A percentile compares a stretch with the other conserved stretches of the same genome.
Conservation (phyloP, 2,113 vertebrate species). For the Colaptes auratus region DNA sequence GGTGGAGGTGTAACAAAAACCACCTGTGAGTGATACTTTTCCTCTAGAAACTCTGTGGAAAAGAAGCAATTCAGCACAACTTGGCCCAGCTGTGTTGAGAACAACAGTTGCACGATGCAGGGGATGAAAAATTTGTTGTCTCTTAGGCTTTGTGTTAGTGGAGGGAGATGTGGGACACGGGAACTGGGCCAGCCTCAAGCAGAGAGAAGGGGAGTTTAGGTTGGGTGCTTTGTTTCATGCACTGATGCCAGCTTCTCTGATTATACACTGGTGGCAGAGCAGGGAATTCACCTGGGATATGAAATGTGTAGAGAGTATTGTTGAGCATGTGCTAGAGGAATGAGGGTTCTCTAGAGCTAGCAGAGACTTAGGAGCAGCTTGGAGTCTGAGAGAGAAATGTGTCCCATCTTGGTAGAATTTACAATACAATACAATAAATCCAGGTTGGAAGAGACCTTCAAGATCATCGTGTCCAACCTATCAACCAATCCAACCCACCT, state of each 20-base stretch:
- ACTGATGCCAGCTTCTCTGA: not conserved
- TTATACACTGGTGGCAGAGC: not conserved
- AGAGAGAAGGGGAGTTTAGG: not conserved
- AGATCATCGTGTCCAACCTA: no score
- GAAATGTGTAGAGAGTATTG: not conserved
- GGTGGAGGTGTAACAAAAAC: not conserved
- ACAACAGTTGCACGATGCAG: not conserved
- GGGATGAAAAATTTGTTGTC: not conserved
- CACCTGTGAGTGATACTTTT: not conserved
- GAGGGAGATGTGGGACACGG: not conserved
- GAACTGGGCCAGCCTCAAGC: not conserved
- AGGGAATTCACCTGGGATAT: not conserved
- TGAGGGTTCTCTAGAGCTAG: not conserved
- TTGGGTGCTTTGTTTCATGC: not conserved
- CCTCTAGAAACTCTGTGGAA: fast-evolving
- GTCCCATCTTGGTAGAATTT: not conserved
- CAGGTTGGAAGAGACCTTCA: no score
- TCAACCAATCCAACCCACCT: no score
- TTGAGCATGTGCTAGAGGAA: not conserved
- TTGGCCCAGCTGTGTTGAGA: not conserved
- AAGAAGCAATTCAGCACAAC: not conserved
- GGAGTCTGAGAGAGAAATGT: not conserved
- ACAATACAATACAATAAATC: no score
- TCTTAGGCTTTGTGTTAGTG: not conserved
- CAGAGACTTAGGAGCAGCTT: not conserved